phyloP scores from a whole-genome alignment of 2,888 invertebrate species.

The Sylvicola cinctus region DNA sequence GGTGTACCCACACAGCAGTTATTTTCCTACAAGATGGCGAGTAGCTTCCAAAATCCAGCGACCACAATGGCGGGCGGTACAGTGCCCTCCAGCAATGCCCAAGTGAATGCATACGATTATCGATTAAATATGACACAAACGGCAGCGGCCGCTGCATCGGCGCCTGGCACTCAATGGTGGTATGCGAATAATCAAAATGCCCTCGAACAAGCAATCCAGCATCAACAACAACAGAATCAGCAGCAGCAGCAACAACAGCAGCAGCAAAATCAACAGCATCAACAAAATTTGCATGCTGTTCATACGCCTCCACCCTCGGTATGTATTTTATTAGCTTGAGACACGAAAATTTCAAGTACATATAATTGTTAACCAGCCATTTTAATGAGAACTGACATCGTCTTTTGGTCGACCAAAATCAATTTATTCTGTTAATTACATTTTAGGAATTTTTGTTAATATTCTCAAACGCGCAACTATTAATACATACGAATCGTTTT shows the following conservation, averaged over 20 bases:
- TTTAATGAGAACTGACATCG: no score
- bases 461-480: no score
- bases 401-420: no score
- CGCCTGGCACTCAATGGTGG: conserved; percentile 49
- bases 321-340: conserved; percentile 1
- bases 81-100: conserved; percentile 37
- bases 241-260: conserved; percentile 27
- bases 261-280: no score
- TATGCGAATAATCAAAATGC: conserved; percentile 40
- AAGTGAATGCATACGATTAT: conserved; percentile 48
- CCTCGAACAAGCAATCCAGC: conserved; percentile 38
- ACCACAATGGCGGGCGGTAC: conserved; percentile 42
- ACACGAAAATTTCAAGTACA: no score
- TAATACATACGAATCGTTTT: no score
- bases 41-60: conserved; percentile 54
- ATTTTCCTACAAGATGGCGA: conserved; percentile 72
- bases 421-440: no score
- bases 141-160: conserved; percentile 20
- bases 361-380: no score
- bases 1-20: conserved; percentile 46
- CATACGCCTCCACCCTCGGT: conserved; percentile 4
- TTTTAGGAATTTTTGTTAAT: no score
- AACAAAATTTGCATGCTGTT: conserved; percentile 21
- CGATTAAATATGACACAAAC: conserved; percentile 38
- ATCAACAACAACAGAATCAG: conserved; percentile 27